Evolutionary conservation across 2,888 invertebrate species (phyloP), one percentile per base, ranked within the genome.

Genomic region (Cynaeus angustus): DNA sequence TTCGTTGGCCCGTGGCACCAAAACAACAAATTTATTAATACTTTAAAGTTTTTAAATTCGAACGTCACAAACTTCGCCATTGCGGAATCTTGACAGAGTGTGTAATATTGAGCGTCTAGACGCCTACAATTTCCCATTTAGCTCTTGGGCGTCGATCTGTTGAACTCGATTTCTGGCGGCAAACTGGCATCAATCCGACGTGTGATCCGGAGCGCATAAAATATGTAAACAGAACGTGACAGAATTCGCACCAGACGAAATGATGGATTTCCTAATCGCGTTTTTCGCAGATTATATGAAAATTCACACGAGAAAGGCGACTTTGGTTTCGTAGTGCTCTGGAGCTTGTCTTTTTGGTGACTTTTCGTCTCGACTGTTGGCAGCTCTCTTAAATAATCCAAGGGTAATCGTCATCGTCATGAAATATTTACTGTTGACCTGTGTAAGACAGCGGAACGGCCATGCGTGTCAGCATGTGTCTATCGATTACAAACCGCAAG

Each of bases 401-500:
- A 50, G 12, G 55, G 66, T 59, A 67, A 67, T 67, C 55, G 70
- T 67, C 70, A 68, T 72, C 68, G 53, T 55, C 70, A 74, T 77
- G 72, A 76, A 77, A 77, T 77, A 77, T 77, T 77, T 76, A 76
- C 72, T 70, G 72, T 71, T 76, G 77, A 75, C 76, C 75, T 68
- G 74, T 74, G 50, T 61, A 77, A 74, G 74, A 76, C 72, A 74
- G 66, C 67, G 71, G 73, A 75, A 73, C 75, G 73, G 75, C 72
- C 77, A 77, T 77, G 77, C 77, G 77, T 77, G 62, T 62, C 74
- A 66, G 72, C 70, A 71, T 73, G 73, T 74, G 70, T 69, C 75
- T 75, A 77, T 77, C 75, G 77, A 77, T 77, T 77, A 73, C 70
- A 73, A 21, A 75, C 61, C 61, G 38, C 61, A 61, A 59, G 74